Evolutionary conservation across 2,797 vertebrate genomes (phyloP).

Genomic region (Enteromius fasciolatus): DNA sequence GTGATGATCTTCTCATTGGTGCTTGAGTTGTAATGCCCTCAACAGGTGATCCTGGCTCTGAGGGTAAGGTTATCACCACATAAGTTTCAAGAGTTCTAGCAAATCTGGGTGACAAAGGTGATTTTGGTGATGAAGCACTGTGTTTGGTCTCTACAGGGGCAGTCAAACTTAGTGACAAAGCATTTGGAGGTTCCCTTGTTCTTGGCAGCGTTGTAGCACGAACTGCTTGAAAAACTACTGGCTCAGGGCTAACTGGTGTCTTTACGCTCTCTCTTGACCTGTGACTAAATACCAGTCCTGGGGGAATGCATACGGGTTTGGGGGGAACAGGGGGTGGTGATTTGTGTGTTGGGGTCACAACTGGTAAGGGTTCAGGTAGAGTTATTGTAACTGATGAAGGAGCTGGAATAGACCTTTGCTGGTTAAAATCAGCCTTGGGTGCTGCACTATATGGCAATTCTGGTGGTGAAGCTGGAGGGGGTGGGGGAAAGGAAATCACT

Average conservation of each 20-base stretch:
- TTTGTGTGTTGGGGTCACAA: constrained; percentile 72
- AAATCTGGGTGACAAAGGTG: constrained; percentile 91
- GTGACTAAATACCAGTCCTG: constrained; percentile 90
- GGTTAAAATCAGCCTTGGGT: constrained; percentile 75
- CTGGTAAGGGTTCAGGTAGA: constrained; percentile 58
- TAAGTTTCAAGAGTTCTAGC: constrained; percentile 92
- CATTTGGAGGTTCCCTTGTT: constrained; percentile 81
- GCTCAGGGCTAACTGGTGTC: constrained; percentile 76
- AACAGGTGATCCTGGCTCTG: constrained; percentile 88
- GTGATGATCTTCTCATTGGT: constrained; percentile 58
- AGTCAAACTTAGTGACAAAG: constrained; percentile 87
- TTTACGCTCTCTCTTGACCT: constrained; percentile 83
- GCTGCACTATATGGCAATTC: constrained; percentile 71
- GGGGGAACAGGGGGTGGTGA: constrained; percentile 93
- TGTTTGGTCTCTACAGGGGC: constrained; percentile 85
- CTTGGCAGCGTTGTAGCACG: constrained; percentile 82
- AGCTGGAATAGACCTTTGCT: constrained; percentile 70
- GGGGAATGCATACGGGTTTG: constrained; percentile 91
- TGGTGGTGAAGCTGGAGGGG: constrained; percentile 61
- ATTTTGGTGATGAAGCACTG: constrained; percentile 86
- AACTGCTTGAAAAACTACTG: constrained; percentile 71
- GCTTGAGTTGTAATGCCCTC: constrained; percentile 60
- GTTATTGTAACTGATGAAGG: constrained; percentile 58
- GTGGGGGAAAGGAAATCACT: constrained; percentile 64
- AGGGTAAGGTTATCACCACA: constrained; percentile 96